Conservation (phyloP, 1,140 invertebrate genomes). For the Euwallacea similis region DNA sequence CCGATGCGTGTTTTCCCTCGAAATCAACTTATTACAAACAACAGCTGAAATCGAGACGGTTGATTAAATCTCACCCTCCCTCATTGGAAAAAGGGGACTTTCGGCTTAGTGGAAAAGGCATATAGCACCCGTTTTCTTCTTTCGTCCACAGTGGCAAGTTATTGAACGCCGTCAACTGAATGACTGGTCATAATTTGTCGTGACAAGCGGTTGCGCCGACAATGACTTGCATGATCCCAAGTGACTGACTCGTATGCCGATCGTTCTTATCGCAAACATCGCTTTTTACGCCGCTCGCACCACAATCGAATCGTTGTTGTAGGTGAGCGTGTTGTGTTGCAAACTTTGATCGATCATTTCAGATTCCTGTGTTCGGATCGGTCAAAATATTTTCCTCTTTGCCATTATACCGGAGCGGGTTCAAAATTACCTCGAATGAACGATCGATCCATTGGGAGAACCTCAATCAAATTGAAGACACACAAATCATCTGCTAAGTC, state of each 20-base stretch:
- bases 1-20: no score
- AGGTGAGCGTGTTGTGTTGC: slow-evolving; percentile 32
- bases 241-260: slow-evolving; percentile 38
- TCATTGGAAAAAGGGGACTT: no score
- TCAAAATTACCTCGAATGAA: slow-evolving; percentile 13
- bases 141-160: slow-evolving; percentile 23
- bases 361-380: background rate
- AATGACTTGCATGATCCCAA: slow-evolving; percentile 38
- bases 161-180: slow-evolving; percentile 34
- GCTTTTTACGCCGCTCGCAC: slow-evolving; percentile 31
- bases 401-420: slow-evolving; percentile 5
- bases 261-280: slow-evolving; percentile 40
- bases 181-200: slow-evolving; percentile 40
- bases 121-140: slow-evolving; percentile 19
- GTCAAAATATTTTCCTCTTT: slow-evolving; percentile 34
- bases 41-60: no score
- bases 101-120: background rate
- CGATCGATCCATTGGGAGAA: slow-evolving; percentile 9
- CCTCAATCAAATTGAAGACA: no score
- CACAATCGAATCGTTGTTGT: slow-evolving; percentile 37
- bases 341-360: slow-evolving; percentile 37
- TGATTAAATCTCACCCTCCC: no score
- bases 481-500: no score
- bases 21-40: no score
- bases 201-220: slow-evolving; percentile 39